These are phyloP conservation scores for Oligia latruncula DNA, from an alignment of 2,888 invertebrate genomes.

Conservation along the genomic window DNA sequence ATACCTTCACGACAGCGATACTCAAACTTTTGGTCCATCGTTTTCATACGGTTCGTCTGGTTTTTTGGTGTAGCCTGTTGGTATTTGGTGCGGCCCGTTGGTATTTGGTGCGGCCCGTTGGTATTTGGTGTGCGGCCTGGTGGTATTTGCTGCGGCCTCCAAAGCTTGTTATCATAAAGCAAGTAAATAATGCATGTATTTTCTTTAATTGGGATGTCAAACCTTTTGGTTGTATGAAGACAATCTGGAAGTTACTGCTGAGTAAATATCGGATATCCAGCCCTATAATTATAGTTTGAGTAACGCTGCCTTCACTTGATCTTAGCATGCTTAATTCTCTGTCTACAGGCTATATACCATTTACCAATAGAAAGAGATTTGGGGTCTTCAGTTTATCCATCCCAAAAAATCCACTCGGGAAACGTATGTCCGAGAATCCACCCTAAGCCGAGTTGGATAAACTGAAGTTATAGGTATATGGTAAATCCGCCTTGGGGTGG, in stretches of 20 bases:
- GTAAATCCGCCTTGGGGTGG: too few relatives aligned
- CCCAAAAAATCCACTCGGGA: too few relatives aligned
- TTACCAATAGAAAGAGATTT: conserved; percentile 13
- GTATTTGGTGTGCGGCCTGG: neutral
- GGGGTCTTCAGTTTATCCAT: neutral
- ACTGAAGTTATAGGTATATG: too few relatives aligned
- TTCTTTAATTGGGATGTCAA: neutral
- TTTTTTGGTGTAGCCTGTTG: neutral
- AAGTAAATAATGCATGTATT: neutral
- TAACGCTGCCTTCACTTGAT: neutral
- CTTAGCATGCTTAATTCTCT: neutral
- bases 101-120: neutral
- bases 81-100: neutral
- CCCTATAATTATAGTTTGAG: neutral
- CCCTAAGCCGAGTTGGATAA: too few relatives aligned
- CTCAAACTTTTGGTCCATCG: conserved; percentile 13
- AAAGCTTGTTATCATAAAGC: neutral
- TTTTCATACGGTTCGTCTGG: neutral
- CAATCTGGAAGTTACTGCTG: neutral
- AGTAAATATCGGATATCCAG: too few relatives aligned
- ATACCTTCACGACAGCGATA: neutral
- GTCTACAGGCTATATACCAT: conserved; percentile 8
- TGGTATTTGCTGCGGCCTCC: neutral
- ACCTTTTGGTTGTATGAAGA: neutral
- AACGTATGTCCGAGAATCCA: too few relatives aligned